A percentile compares a stretch with the other conserved stretches of the same genome.
phyloP scores from a whole-genome alignment of 2,113 vertebrate species.

The Miniopterus natalensis region DNA sequence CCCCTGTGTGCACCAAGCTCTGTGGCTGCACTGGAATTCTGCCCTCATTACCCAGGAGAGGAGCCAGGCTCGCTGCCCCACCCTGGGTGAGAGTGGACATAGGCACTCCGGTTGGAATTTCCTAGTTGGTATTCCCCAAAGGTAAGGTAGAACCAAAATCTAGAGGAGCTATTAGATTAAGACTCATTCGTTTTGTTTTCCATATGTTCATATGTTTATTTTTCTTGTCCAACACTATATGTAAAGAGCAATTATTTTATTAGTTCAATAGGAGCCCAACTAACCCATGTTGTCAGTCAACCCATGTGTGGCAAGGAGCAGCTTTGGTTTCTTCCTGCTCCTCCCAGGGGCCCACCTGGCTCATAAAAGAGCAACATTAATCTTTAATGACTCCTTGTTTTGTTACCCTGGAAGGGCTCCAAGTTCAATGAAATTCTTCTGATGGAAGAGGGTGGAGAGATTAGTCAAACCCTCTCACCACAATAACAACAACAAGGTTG shows the following conservation, averaged over 20 bases:
- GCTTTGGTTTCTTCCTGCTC: neutral
- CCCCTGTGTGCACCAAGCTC: neutral
- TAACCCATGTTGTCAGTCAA: neutral
- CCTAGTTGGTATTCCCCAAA: neutral
- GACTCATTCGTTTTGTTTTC: neutral
- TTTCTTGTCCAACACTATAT: neutral
- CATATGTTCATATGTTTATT: neutral
- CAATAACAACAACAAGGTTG: neutral
- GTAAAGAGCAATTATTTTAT: neutral
- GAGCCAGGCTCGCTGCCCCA: neutral
- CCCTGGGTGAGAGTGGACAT: fast-evolving
- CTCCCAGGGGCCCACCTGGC: neutral
- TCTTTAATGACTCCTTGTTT: neutral
- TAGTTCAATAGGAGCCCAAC: neutral
- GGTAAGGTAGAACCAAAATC: neutral
- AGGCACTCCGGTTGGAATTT: fast-evolving
- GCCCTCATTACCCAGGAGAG: fast-evolving
- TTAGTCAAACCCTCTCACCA: neutral
- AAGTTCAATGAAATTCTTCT: neutral
- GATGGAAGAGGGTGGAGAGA: neutral
- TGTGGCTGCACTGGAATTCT: no score
- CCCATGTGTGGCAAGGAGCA: neutral
- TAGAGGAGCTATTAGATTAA: neutral
- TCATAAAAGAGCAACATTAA: neutral
- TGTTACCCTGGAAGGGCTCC: constrained; percentile 29